Base-by-base conservation (phyloP, 2,113 vertebrate genomes). In the Rhipidura dahli region DNA sequence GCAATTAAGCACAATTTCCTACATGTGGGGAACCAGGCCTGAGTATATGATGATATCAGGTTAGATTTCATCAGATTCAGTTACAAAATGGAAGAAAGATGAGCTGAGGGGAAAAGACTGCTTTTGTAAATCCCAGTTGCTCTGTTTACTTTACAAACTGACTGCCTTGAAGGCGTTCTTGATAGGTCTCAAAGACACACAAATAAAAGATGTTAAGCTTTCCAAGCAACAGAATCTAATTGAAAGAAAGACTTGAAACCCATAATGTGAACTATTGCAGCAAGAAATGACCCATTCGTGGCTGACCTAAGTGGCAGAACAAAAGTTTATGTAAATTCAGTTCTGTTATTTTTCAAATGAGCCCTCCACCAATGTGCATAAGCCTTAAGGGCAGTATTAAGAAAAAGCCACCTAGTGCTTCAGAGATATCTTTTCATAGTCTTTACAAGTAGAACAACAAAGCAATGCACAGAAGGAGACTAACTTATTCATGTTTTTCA, bases 371-470 rank as follows among this genome's bases (percentile, higher is more conserved):
- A 27, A 11, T 37, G 26, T 50, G 18, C 2, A 26, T 42, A 72
- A 81, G 31, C 60, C 77, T 87, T 83, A 78, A 90, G 69, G 83
- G 24, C 8, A 84, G 54, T 33, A 15, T 56, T 75, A 37, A 63
- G 40, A 56, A 76, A 92, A 88, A 79, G 23, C 26, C 49, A 88
- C 63, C 20, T 50, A 73, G 26, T 42, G 39, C 54, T 91, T 89
- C 31, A 69, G 71, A 88, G 60, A 81, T 42, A 85, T 63, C 47
- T 91, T 90, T 91, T 89, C 44, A 56, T 15, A 84, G 71, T 51
- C 50, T 73, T 93, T 93, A 61, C 47, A 83, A 86, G 64, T 27
- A 83, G 11, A 64, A 93, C 72, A 91, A 84, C 64, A 95, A 95
- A 94, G 65, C 53, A 89, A 63, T 24, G 9, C 28, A 75, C 60